Base-by-base conservation (phyloP, 2,888 invertebrate genomes). In the Mechanitis mazaeus region DNA sequence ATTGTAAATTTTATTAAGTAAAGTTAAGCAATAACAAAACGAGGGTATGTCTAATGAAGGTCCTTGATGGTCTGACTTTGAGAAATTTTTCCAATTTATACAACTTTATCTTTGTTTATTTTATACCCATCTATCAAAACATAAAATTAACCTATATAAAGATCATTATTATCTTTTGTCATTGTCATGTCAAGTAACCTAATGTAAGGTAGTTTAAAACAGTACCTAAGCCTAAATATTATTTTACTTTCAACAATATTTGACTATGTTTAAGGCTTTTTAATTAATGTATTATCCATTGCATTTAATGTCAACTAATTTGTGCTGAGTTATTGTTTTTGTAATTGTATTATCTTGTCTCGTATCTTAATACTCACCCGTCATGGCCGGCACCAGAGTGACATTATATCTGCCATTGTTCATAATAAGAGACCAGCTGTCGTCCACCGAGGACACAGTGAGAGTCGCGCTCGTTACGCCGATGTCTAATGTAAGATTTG, bases 371-470 rank as follows among this genome's bases (percentile, higher is more conserved):
- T 46, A 31, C 65, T 69, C 67, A 89, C 90, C 85, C 68, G 81
- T 79, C 66, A 86, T 80, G 4, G 85, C 86, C 0, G 87, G 81
- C 1, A 80, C 76, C 33, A 91, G 70, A 0, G 84, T 81, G 12
- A 89, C 81, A 65, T 84, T 86, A 69, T 87, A 81, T 64, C 76
- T 80, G 28, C 86, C 87, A 54, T 86, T 84, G 68, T 77, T 75
- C 67, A 88, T 69, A 7, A 73, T 72, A 5, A 91, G 75, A 1
- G 82, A 83, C 81, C 81, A 83, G 58, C 73, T 75, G 61, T 82
- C 80, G 33, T 84, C 81, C 3, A 85, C 61, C 0, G 83, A 73
- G 1, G 75, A 69, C 33, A 88, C 85, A 2, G 73, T 79, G 47
- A 91, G 59, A 2, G 80, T 77, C 0, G 83, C 79, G 12, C 73